phyloP scores from a whole-genome alignment of 2,888 invertebrate genomes.

The Lasioglossum calceatum region DNA sequence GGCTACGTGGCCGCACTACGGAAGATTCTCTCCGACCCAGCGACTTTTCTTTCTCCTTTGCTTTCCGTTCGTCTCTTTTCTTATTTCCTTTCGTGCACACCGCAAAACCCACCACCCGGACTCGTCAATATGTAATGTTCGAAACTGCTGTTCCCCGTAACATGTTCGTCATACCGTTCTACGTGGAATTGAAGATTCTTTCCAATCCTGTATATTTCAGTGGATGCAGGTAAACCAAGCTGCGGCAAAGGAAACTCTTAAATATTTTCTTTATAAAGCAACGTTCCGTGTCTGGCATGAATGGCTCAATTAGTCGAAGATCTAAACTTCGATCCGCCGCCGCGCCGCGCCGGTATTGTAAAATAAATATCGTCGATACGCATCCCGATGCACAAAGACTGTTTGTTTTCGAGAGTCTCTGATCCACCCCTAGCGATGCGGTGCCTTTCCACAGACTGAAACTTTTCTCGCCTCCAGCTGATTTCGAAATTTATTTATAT shows the following conservation, averaged over 20 bases:
- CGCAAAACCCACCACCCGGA: conserved; percentile 51
- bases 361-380: neutral
- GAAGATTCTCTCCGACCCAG: conserved; percentile 73
- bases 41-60: conserved; percentile 56
- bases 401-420: neutral
- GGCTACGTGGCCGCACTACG: conserved; percentile 83
- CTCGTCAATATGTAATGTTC: conserved; percentile 76
- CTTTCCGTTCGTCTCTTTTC: conserved; percentile 61
- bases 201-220: conserved; percentile 68
- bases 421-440: neutral
- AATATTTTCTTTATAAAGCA: conserved; percentile 34
- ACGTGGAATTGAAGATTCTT: conserved; percentile 70
- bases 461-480: neutral
- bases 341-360: neutral
- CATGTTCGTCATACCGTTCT: conserved; percentile 54
- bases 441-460: neutral
- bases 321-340: neutral
- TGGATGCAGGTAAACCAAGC: conserved; percentile 47
- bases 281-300: conserved; percentile 28
- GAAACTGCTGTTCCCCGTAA: conserved; percentile 61
- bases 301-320: conserved; percentile 20
- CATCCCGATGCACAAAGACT: neutral
- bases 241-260: conserved; percentile 46
- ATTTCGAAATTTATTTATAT: neutral
- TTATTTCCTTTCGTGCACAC: conserved; percentile 46